Base-by-base conservation (phyloP, 2,113 vertebrate species). In the Panurus biarmicus region DNA sequence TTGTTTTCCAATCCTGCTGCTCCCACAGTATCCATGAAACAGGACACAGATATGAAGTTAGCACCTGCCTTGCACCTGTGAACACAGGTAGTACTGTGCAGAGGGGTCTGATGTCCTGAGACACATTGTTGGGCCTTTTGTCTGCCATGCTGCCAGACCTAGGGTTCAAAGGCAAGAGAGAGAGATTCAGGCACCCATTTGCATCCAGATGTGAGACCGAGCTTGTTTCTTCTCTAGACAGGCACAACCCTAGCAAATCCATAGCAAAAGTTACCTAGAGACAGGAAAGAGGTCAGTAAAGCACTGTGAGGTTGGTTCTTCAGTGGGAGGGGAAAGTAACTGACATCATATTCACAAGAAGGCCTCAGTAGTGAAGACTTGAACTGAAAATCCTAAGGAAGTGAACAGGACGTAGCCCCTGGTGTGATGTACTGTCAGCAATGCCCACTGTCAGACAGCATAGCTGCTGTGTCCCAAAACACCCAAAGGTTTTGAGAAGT, bases 21-120 rank as follows among this genome's bases (percentile, higher is more conserved):
- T 76, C 10, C 10, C 7, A 16, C 0, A 1, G 42, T 12, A 25
- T 17, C 50, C 62, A 47, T 0, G 0, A 40, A 70, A 44, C 14
- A n/a, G 61, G 12, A 40, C 35, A 56, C 22, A 44, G 58, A 12
- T 4, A 35, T 4, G n/a, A 90, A 50, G 40, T 51, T 31, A 74
- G 65, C 13, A 22, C 38, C 29, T 0, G 0, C 38, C 38, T 71
- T 3, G 1, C 11, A 15, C 60, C 50, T 61, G 9, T 65, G 71
- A 50, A 25, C 5, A 1, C 35, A 51, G 53, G 76, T 28, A 29
- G 14, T 16, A 8, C 22, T 26, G 35, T 40, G 64, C 66, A n/a
- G 14, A 9, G 40, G 33, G 20, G 4, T 23, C 62, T 40, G 10
- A 40, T 47, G 44, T 31, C 12, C 40, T 3, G 0, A 48, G 53